These are phyloP conservation scores for Venusia cambrica DNA, from an alignment of 2,888 invertebrate genomes.

Conservation along the genomic window DNA sequence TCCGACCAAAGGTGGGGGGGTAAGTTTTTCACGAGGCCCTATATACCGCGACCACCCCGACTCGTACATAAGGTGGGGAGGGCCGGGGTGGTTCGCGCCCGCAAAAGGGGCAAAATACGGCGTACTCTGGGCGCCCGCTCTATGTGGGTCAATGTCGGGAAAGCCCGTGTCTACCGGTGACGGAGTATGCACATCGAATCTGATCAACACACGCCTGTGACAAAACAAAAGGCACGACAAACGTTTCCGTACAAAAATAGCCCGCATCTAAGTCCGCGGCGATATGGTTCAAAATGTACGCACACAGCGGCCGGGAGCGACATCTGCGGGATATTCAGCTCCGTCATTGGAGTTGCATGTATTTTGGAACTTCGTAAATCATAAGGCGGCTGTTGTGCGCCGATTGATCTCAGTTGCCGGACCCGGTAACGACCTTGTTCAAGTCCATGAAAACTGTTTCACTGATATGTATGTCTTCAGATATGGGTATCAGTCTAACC, in stretches of 20 bases:
- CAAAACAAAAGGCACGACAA: conserved; percentile 65
- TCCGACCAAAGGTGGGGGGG: conserved; percentile 69
- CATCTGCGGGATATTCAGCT: conserved; percentile 7
- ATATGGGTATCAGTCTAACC: too few relatives aligned
- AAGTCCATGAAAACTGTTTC: too few relatives aligned
- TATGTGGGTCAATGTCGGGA: conserved; percentile 83
- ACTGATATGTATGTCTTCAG: too few relatives aligned
- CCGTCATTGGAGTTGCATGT: too few relatives aligned
- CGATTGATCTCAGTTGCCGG: too few relatives aligned
- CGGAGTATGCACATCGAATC: conserved; percentile 81
- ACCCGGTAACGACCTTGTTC: too few relatives aligned
- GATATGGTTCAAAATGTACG: conserved; percentile 46
- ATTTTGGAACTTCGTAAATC: too few relatives aligned
- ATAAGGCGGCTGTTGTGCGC: too few relatives aligned
- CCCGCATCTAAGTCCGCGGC: conserved; percentile 41
- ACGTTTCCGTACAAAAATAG: conserved; percentile 35
- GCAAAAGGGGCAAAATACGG: conserved; percentile 82
- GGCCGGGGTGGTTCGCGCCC: conserved; percentile 78
- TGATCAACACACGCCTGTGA: conserved; percentile 74
- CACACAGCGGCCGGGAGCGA: conserved; percentile 11
- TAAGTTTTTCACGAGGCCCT: conserved; percentile 81
- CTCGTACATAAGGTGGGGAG: conserved; percentile 79
- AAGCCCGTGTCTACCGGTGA: conserved; percentile 81
- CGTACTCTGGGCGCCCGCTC: conserved; percentile 80
- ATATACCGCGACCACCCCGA: conserved; percentile 80